Evolutionary conservation across 2,888 invertebrate species (phyloP).

Genomic region (Hymenopus coronatus): DNA sequence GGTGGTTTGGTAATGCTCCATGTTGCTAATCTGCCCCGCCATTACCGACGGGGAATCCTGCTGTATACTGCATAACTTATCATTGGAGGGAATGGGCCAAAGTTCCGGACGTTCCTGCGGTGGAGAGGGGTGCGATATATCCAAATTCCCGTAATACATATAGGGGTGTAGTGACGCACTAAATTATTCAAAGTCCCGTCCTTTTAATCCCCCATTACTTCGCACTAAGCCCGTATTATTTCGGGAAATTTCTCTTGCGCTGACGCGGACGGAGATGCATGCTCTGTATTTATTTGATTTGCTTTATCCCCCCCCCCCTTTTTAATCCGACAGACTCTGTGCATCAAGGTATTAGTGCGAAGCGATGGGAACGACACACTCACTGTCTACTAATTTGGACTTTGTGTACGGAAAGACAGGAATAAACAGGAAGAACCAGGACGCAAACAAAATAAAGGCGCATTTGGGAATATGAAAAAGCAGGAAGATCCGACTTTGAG

Average conservation of each 20-base stretch:
- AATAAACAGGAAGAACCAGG: not conserved
- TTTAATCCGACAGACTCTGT: not conserved
- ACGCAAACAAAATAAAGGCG: too few relatives aligned
- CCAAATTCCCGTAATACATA: not conserved
- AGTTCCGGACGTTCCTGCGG: not conserved
- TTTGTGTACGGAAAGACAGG: not conserved
- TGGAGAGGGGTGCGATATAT: not conserved
- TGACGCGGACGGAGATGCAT: not conserved
- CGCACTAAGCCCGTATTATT: not conserved
- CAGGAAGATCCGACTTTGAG: too few relatives aligned
- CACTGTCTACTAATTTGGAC: not conserved
- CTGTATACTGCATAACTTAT: not conserved
- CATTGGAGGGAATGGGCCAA: not conserved
- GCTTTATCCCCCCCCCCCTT: not conserved
- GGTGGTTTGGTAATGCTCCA: not conserved
- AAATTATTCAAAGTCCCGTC: not conserved
- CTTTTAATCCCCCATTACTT: conserved; percentile 3
- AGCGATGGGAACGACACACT: not conserved
- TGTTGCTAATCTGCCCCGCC: not conserved
- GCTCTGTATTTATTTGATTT: conserved; percentile 1
- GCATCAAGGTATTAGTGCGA: not conserved
- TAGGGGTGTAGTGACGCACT: not conserved
- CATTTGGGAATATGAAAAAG: too few relatives aligned
- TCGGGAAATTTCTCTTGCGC: not conserved
- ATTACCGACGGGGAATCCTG: not conserved